Base-by-base conservation (phyloP, 2,113 vertebrate species). In the Hippolais icterina region DNA sequence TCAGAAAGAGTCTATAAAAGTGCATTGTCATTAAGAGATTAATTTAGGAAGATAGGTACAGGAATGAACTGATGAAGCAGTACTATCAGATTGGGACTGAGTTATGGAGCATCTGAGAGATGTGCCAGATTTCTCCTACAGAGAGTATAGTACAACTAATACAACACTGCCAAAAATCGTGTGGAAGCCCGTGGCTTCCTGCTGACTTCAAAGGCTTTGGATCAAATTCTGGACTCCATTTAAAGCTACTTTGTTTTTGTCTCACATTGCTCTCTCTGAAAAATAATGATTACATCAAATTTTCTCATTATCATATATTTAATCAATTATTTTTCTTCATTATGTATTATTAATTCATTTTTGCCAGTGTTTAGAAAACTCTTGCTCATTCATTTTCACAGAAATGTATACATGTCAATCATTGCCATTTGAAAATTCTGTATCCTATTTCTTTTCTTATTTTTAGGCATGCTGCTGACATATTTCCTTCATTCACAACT, bases 171-270 rank as follows among this genome's bases (percentile, higher is more conserved):
- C 95, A 92, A 87, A 89, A 82, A 83, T 31, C 57, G 1, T 24
- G 21, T 31, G n/a, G 74, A 93, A 96, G 20, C 50, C 69, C 60
- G n/a, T 49, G 39, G 31, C 29, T 93, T 91, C 80, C 50, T n/a
- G 12, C 60, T 85, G 84, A 56, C 28, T 81, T 96, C 89, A 90
- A 94, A 94, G 39, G 39, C 21, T 96, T 94, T 89, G 42, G 29
- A 90, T 64, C 35, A 87, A 85, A 50, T 78, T 87, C 59, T 90
- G 72, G 22, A 81, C 39, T 68, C n/a, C 33, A 47, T 89, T 35
- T 42, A 96, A 87, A 90, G 27, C 29, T 83, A 57, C 35, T 91
- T 87, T 69, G 39, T 4, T 90, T 85, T 63, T 71, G 13, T 37
- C 61, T 82, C 4, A 1, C 31, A 50, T 65, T 89, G 10, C 8